Conservation (phyloP, 2,113 vertebrate species). For the Xiphophorus couchianus region DNA sequence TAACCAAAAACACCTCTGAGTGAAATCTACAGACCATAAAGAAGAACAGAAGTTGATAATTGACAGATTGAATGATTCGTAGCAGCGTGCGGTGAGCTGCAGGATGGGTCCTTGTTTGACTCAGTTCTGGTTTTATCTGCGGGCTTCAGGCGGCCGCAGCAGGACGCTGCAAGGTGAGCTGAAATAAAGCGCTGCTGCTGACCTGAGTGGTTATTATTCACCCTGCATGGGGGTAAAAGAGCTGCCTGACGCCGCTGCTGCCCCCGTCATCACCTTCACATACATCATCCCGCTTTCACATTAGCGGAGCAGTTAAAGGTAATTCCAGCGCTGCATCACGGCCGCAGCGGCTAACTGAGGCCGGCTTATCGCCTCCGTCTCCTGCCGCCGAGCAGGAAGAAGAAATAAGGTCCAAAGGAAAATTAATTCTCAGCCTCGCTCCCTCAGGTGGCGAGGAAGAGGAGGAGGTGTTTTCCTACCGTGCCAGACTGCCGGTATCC, state of each 20-base stretch:
- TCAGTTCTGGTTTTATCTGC: constrained; percentile 9
- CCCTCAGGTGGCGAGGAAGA: constrained; percentile 2
- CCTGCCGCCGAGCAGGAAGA: constrained; percentile 23
- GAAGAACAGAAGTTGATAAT: not conserved
- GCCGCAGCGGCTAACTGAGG: not conserved
- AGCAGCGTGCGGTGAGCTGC: not conserved
- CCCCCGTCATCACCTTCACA: not conserved
- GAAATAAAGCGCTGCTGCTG: constrained; percentile 2
- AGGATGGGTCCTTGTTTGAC: not conserved
- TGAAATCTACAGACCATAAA: not conserved
- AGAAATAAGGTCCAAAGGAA: constrained; percentile 15
- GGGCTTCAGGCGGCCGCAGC: constrained; percentile 3
- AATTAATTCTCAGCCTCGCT: constrained; percentile 41
- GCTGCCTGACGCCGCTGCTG: too few relatives aligned
- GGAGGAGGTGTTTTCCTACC: constrained; percentile 28
- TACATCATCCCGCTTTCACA: not conserved
- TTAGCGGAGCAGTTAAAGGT: not conserved
- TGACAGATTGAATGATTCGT: not conserved
- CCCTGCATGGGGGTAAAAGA: not conserved
- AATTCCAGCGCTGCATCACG: not conserved
- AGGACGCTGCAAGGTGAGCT: constrained; percentile 30
- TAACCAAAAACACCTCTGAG: not conserved
- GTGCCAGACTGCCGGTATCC: constrained; percentile 56
- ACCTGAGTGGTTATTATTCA: not conserved
- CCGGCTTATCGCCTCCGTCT: constrained; percentile 4